Percentiles rank a stretch among this genome's conserved stretches.
Evolutionary conservation across 2,113 vertebrate species (phyloP).

Genomic region (Crotalus horridus): DNA sequence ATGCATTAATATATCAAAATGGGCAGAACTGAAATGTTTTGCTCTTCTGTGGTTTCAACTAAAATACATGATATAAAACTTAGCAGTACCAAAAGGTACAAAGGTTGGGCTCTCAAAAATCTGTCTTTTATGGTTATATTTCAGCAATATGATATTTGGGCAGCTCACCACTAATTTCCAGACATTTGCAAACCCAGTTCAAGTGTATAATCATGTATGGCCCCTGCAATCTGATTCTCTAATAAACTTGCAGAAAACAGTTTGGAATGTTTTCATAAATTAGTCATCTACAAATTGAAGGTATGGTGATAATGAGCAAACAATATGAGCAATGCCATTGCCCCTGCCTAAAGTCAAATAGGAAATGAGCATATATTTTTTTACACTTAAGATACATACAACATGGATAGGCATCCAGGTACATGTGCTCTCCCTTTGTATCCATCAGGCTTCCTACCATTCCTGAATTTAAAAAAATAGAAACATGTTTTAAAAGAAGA

Average conservation of each 20-base stretch:
- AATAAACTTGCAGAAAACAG: not conserved
- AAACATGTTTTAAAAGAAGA: not conserved
- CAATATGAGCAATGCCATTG: not conserved
- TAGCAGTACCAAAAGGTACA: not conserved
- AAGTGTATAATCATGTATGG: not conserved
- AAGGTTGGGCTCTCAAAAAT: not conserved
- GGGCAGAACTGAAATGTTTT: not conserved
- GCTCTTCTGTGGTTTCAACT: not conserved
- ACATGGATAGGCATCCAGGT: not conserved
- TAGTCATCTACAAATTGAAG: not conserved
- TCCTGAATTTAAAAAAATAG: not conserved
- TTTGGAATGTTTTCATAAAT: not conserved
- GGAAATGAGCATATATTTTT: not conserved
- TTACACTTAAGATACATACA: not conserved
- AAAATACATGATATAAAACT: not conserved
- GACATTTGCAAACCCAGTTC: not conserved
- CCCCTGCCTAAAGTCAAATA: not conserved
- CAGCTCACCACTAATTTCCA: not conserved
- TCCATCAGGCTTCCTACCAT: not conserved
- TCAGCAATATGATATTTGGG: not conserved
- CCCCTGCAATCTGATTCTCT: not conserved
- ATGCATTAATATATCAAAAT: not conserved
- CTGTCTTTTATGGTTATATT: not conserved
- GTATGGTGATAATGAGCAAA: not conserved
- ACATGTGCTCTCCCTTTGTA: not conserved